These are phyloP conservation scores for Microcebus jonahi DNA, from an alignment of 2,113 vertebrate genomes.

Conservation along the genomic window DNA sequence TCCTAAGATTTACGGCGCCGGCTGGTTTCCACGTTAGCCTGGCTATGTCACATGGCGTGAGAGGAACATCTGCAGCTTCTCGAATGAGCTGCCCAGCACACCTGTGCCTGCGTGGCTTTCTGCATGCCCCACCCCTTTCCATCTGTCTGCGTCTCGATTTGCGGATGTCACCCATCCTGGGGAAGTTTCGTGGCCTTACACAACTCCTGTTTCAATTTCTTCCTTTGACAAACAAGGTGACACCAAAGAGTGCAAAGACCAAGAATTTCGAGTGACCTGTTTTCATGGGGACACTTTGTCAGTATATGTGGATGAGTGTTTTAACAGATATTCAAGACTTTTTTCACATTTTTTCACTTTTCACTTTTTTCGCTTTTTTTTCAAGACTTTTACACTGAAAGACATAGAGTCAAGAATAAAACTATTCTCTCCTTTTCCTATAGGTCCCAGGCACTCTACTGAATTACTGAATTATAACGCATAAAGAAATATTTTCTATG, in stretches of 20 bases:
- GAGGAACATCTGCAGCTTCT: background rate
- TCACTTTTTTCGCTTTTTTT: no score
- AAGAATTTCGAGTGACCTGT: background rate
- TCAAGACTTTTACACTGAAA: background rate
- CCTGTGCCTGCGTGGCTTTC: background rate
- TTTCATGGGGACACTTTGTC: background rate
- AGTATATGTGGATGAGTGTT: background rate
- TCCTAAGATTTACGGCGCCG: background rate
- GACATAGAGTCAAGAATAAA: background rate
- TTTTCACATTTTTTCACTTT: background rate
- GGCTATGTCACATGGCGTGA: accelerated
- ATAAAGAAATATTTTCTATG: background rate
- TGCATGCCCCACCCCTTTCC: background rate
- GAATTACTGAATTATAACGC: background rate
- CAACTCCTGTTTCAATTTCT: background rate
- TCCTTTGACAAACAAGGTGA: background rate
- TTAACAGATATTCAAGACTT: background rate
- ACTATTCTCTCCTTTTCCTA: background rate
- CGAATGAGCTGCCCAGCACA: no score
- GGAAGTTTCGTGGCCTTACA: no score
- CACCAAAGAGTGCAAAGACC: background rate
- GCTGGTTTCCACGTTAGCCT: background rate
- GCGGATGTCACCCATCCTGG: background rate
- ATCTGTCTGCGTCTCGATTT: background rate
- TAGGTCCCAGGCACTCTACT: background rate